Base-by-base conservation (phyloP, 2,888 invertebrate genomes). In the Drosophila formosana region DNA sequence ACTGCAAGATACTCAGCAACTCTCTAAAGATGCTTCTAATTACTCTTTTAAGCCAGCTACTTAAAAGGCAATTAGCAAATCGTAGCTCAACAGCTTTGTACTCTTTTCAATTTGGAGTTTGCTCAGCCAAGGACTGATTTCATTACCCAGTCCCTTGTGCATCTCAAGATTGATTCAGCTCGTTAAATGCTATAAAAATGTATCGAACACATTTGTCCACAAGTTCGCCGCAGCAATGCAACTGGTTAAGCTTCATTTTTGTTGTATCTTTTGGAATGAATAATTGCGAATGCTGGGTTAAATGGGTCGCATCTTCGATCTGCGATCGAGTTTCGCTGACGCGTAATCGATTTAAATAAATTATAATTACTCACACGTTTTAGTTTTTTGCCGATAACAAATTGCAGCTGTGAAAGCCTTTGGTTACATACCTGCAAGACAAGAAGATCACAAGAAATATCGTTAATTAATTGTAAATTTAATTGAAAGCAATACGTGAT, bases 261-360 rank as follows among this genome's bases (percentile, higher is more conserved):
- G n/a, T 47, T n/a, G 4, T 56, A 25, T 4, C 23, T 34, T 45
- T 45, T 41, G 53, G 62, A 85, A 76, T 88, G 80, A 85, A 85
- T 82, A 88, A 88, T 85, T 83, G 80, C 76, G 64, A 51, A 34
- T 46, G 58, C 34, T 64, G 66, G 66, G 51, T 57, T 34, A 68
- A 82, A 88, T 85, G 61, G 86, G 86, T 85, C 88, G 70, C 62
- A 47, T 66, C 60, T 72, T 66, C 13, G 37, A 47, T 37, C 56
- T 32, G 51, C 62, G 62, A 60, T 72, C 57, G 60, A 62, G 63
- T 81, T 76, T 70, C 63, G 77, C 57, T 49, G 75, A 61, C 25
- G 63, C 71, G 69, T 82, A 82, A 85, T 82, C 88, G 75, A 83
- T 83, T 88, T 80, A 85, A 85, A 88, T 88, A 80, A 88, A 83